Conservation (phyloP, 2,113 vertebrate species). For the Spheniscus mendiculus region DNA sequence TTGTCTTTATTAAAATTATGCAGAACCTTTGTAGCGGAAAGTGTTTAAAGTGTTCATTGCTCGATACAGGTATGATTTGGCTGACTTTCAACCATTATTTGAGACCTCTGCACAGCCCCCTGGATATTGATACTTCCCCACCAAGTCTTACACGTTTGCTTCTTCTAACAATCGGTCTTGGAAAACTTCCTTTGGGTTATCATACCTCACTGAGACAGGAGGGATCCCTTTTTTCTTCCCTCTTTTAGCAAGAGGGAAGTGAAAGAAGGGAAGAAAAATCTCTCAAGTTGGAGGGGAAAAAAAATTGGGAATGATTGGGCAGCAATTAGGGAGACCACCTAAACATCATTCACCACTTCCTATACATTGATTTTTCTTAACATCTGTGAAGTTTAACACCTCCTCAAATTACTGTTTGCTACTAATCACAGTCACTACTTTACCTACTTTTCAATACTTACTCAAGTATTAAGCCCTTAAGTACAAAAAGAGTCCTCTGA, state of each 20-base stretch:
- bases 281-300: not conserved
- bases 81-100: not conserved
- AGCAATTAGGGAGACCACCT: not conserved
- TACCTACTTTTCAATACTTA: not conserved
- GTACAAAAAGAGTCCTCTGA: not conserved
- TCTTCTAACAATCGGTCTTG: not conserved
- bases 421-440: not conserved
- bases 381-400: not conserved
- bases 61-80: not conserved
- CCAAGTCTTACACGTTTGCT: not conserved
- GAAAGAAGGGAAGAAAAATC: not conserved
- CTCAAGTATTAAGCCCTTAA: not conserved
- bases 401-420: not conserved
- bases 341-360: not conserved
- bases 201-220: not conserved
- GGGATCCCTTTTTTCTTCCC: not conserved
- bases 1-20: not conserved
- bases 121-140: not conserved
- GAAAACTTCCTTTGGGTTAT: not conserved
- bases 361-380: not conserved
- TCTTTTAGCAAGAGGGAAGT: not conserved
- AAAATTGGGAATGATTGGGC: fast-evolving
- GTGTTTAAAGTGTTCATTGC: not conserved
- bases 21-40: not conserved
- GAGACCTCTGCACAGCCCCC: not conserved